Evolutionary conservation across 1,140 invertebrate species (phyloP), one percentile per base, ranked within the genome.

Genomic region (Macrosteles quadrilineatus): DNA sequence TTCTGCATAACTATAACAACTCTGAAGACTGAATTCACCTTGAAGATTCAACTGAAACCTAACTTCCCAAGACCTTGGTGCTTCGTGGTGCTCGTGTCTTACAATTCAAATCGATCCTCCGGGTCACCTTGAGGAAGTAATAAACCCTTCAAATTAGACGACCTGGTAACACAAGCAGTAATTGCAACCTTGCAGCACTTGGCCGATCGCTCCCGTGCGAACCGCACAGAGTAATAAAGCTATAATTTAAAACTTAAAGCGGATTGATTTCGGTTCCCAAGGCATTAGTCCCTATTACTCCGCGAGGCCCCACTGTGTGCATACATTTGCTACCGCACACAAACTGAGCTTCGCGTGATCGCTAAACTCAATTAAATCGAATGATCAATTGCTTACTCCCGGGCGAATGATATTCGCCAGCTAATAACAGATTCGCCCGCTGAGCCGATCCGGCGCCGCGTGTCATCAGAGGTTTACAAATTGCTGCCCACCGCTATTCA

Each of bases 361-460:
- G 21, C 55, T 30, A 59, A 14, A 21, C 55, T 59, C 55, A 59
- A 59, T 59, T 59, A 59, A 59, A 59, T 59, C 21, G 27, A 59
- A 59, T 59, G 55, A 59, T 59, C 55, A 59, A 59, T 59, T 59
- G 55, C 55, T 59, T 29, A 59, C 55, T 59, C 55, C 11, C 21
- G 25, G 55, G 9, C 21, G 4, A 59, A 59, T 59, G 55, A 59
- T 59, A 59, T 23, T 4, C 12, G 4, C 12, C 14, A 21, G 14
- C 47, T 59, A 59, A 59, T 59, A 59, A 59, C 55, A 59, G 2
- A 59, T 59, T 25, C 27, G 11, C 9, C 9, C 21, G 11, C 25
- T 25, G 55, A 23, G 21, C 55, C 55, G 12, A 14, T 23, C 23
- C 55, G 55, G 27, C 21, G 55, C 55, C 47, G 4, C 4, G 11